Conservation (phyloP, 2,888 invertebrate genomes). For the Mystacides longicornis region DNA sequence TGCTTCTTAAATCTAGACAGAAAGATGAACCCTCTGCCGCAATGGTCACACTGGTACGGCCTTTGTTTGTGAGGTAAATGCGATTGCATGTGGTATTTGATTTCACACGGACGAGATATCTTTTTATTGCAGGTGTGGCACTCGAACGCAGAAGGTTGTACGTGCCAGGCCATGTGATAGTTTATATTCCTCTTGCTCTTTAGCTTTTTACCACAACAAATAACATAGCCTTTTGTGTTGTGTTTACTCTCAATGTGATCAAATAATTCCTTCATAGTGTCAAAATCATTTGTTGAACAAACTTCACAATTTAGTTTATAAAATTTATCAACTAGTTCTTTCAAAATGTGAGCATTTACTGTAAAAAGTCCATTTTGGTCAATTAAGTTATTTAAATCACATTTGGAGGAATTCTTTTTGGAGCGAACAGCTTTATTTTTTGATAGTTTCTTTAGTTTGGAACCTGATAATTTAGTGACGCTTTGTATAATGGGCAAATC, state of each 20-base stretch:
- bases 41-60: background rate
- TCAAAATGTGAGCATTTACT: background rate
- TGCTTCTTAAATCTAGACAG: slow-evolving; percentile 3
- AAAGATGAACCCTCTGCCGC: background rate
- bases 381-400: slow-evolving; percentile 1
- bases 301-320: slow-evolving; percentile 1
- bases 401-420: background rate
- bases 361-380: slow-evolving; percentile 4
- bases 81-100: slow-evolving; percentile 1
- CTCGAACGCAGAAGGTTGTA: slow-evolving; percentile 4
- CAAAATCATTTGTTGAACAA: background rate
- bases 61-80: slow-evolving; percentile 3
- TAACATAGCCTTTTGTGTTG: slow-evolving; percentile 3
- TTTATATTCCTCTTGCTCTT: background rate
- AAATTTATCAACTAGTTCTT: slow-evolving; percentile 3
- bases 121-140: slow-evolving; percentile 1
- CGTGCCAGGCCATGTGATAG: slow-evolving; percentile 2
- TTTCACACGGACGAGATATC: background rate
- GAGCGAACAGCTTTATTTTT: background rate
- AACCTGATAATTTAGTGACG: background rate
- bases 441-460: background rate
- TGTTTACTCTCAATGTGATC: background rate
- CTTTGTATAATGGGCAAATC: background rate
- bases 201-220: slow-evolving; percentile 1
- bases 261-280: slow-evolving; percentile 1